Evolutionary conservation across 2,113 vertebrate genomes (phyloP).

Genomic region (chimpanzee (Pan troglodytes)): NHGRI_mPanTro3-v2.1_pri NC_072401.2:35864001-35864500

Average conservation of each 20-base stretch:
- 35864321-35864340: background rate
- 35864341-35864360: background rate
- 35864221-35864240: constrained; percentile 92
- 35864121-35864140: constrained; percentile 84
- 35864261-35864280: constrained; percentile 93
- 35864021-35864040: background rate
- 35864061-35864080: too few species aligned
- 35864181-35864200: constrained; percentile 89
- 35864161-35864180: constrained; percentile 87
- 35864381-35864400: too few species aligned
- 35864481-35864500: too few species aligned
- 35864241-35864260: constrained; percentile 92
- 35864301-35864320: constrained; percentile 88
- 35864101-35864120: too few species aligned
- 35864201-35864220: constrained; percentile 89
- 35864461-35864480: too few species aligned
- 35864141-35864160: constrained; percentile 89
- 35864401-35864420: too few species aligned
- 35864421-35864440: too few species aligned
- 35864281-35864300: constrained; percentile 95
- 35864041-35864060: background rate
- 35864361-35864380: too few species aligned
- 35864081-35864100: too few species aligned
- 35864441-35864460: too few species aligned
- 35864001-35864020: background rate